These are phyloP conservation scores for Polyommatus iphigenia DNA, from an alignment of 2,888 invertebrate genomes.

Conservation along the genomic window DNA sequence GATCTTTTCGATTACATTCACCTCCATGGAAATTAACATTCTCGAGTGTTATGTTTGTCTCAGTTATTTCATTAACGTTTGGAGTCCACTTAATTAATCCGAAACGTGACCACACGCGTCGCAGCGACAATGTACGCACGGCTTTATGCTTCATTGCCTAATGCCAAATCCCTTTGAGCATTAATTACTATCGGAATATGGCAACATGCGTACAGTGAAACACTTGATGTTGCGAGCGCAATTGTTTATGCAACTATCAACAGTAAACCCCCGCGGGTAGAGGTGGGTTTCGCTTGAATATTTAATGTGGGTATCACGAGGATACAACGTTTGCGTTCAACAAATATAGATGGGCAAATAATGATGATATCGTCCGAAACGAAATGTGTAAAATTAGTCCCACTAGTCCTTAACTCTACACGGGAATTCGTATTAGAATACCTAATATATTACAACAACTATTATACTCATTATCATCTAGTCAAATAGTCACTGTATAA, in stretches of 20 bases:
- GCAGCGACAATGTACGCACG: conserved; percentile 21
- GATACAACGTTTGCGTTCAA: conserved; percentile 27
- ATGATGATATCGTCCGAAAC: conserved; percentile 35
- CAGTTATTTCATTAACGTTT: conserved; percentile 19
- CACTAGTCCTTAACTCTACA: background rate
- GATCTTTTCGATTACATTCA: no score
- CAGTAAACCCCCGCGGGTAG: conserved; percentile 23
- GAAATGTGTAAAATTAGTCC: conserved; percentile 29
- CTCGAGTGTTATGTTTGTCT: background rate
- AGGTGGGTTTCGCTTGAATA: conserved; percentile 17
- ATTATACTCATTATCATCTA: background rate
- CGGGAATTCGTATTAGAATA: background rate
- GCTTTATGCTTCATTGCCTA: conserved; percentile 43
- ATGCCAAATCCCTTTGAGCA: conserved; percentile 47
- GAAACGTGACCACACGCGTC: conserved; percentile 15
- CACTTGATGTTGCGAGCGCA: conserved; percentile 29
- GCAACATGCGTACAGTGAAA: conserved; percentile 24
- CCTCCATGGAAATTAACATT: background rate
- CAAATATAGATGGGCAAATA: conserved; percentile 36
- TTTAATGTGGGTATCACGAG: conserved; percentile 15
- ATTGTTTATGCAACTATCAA: conserved; percentile 30
- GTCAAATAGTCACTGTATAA: background rate
- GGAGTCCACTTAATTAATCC: conserved; percentile 29
- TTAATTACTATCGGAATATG: conserved; percentile 44
- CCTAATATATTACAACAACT: background rate